Evolutionary conservation across 1,140 invertebrate genomes (phyloP), one percentile per base, ranked within the genome.

Genomic region (Aleiodes sp.): DNA sequence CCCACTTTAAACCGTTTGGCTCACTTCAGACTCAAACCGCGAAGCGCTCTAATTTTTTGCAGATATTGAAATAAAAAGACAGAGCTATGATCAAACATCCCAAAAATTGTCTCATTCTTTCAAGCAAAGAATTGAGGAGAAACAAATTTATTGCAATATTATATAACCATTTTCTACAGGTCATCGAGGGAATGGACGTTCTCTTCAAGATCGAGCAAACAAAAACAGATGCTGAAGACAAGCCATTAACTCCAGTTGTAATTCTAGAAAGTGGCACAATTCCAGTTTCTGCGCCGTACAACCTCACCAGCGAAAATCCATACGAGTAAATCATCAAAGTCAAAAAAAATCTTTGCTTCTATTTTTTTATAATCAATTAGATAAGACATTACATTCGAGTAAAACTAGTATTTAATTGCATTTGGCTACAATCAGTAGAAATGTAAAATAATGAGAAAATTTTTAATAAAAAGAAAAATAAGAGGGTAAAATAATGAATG

Each of bases 161-260:
- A 56, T 52, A 64, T 46, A 2, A n/a, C n/a, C n/a, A 28, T 0
- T 1, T 57, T 14, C 68, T 69, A 28, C 70, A 93, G 91, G 92
- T 94, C 0, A 81, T 93, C 2, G 89, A 91, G 73, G 96, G 96
- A n/a, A 90, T 94, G 84, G 92, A 93, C 70, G 85, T 96, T 0
- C 90, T 98, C 0, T 93, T 95, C 77, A 91, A 92, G 73, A 93
- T 98, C 68, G 95, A 97, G 80, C 90, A 93, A 73, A 90, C 89
- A 0, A 90, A 91, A 72, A 96, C 94, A 0, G 92, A 95, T 76
- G 84, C 84, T 0, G 87, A 92, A 26, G 94, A 97, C 77, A 84
- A 87, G 37, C 94, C 95, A 0, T 70, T 90, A 1, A 78, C 87
- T 46, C 88, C 89, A 4, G 90, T 95, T 2, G 82, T 89, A 7